Conservation (phyloP, 2,888 invertebrate genomes). For the Himalopsyche kuldschensis region DNA sequence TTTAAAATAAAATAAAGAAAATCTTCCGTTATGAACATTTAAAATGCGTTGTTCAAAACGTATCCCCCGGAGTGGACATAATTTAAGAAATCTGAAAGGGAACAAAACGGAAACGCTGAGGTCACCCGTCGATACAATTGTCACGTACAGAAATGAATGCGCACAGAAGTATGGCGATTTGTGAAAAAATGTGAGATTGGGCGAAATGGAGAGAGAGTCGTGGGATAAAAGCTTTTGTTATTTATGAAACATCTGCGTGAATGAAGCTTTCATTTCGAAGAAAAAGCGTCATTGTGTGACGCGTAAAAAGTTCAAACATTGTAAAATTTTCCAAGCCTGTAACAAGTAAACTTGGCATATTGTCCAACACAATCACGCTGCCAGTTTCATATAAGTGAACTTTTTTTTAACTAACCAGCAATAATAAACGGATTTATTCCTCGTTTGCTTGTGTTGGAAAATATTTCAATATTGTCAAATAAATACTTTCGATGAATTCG, state of each 20-base stretch:
- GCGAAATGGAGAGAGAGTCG: neutral
- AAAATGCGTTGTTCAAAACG: neutral
- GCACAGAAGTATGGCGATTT: neutral
- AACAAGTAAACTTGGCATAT: too few species aligned
- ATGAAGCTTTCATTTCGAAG: neutral
- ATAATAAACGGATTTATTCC: too few species aligned
- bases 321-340: too few species aligned
- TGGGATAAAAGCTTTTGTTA: conserved; percentile 9
- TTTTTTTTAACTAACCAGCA: too few species aligned
- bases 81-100: neutral
- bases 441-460: too few species aligned
- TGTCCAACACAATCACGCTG: too few species aligned
- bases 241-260: conserved; percentile 2
- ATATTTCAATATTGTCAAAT: too few species aligned
- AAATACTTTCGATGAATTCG: too few species aligned
- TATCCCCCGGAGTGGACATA: neutral
- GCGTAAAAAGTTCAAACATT: neutral
- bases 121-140: conserved; percentile 3
- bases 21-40: neutral
- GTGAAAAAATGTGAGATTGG: neutral
- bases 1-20: neutral
- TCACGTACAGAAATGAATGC: conserved; percentile 5
- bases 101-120: neutral
- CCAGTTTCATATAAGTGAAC: too few species aligned
- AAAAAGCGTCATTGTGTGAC: neutral